Base-by-base conservation (phyloP, 2,888 invertebrate genomes). In the Galerucella nymphaeae region DNA sequence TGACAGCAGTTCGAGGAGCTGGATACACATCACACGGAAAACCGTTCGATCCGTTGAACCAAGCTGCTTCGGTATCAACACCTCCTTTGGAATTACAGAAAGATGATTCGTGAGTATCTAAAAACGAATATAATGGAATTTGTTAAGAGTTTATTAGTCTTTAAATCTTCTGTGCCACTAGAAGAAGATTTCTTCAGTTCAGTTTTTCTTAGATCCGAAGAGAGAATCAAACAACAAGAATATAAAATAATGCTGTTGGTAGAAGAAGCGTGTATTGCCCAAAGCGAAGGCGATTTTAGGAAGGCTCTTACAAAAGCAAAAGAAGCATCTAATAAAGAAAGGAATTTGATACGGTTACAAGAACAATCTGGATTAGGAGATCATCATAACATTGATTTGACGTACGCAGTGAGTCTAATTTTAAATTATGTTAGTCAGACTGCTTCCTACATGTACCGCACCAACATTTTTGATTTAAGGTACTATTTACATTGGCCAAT, bases 1-100 rank as follows among this genome's bases (percentile, higher is more conserved):
- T 99, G 90, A 99, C 99, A 3, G 98, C 99, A 2, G 96, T 99
- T 53, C 90, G 97, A 71, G 98, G 97, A 10, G 98, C 97, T 38
- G 99, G 99, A 1, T 99, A 96, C 86, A 96, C 96, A 5, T 96
- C 97, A 2, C 91, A 90, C 82, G 90, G 86, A 78, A 89, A 88
- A 77, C 89, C 89, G 74, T 93, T 96, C 82, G 94, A 96, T 85
- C 95, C 94, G 6, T 87, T 96, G 73, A 91, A 94, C 80, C 93
- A 94, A 77, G 89, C 89, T 23, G 85, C 87, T 0, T 88, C 87
- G 76, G 86, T 86, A 16, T 85, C 88, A 62, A 89, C 88, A 72
- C 91, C 90, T 63, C 89, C 91, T 9, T 88, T 92, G 64, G 94
- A 93, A 83, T 90, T 90, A 67, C 93, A 91, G 82, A 91, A 91